Percentiles rank a stretch among this genome's conserved stretches.
Conservation (phyloP, 2,888 invertebrate genomes). For the Drosophila gaucha region DNA sequence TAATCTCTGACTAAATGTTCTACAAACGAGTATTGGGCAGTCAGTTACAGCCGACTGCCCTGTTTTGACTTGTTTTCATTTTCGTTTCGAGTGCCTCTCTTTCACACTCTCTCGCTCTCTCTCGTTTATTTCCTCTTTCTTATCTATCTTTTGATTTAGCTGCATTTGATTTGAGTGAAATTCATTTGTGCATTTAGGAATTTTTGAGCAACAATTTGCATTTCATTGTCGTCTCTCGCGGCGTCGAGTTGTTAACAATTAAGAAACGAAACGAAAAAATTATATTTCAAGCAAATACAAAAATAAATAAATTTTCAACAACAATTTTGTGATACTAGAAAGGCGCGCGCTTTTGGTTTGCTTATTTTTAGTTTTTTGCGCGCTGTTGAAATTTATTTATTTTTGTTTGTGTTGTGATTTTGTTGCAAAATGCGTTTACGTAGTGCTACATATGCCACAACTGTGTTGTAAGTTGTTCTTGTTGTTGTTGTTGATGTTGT, state of each 20-base stretch:
- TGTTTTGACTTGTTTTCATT: constrained; percentile 10
- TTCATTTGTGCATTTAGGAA: constrained; percentile 39
- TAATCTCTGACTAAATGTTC: no score
- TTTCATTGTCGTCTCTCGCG: constrained; percentile 18
- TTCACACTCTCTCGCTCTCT: background rate
- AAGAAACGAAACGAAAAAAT: background rate
- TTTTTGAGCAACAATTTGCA: constrained; percentile 25
- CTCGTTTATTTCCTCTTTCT: constrained; percentile 1
- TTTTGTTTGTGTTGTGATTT: constrained; percentile 12
- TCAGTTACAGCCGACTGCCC: no score
- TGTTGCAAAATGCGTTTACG: constrained; percentile 49
- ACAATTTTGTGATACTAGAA: constrained; percentile 6
- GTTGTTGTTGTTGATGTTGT: background rate
- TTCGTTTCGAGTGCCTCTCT: constrained; percentile 9
- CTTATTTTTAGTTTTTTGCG: constrained; percentile 46
- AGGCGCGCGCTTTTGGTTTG: constrained; percentile 25
- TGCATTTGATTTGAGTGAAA: constrained; percentile 36
- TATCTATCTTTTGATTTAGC: constrained; percentile 28
- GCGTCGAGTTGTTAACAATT: constrained; percentile 10
- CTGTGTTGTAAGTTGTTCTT: constrained; percentile 55
- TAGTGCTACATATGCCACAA: constrained; percentile 36
- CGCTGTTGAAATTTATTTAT: constrained; percentile 35
- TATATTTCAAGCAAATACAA: background rate
- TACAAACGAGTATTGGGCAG: background rate
- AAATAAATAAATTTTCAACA: constrained; percentile 8